Evolutionary conservation across 2,797 vertebrate genomes (phyloP).

Genomic region (Anguilla anguilla): DNA sequence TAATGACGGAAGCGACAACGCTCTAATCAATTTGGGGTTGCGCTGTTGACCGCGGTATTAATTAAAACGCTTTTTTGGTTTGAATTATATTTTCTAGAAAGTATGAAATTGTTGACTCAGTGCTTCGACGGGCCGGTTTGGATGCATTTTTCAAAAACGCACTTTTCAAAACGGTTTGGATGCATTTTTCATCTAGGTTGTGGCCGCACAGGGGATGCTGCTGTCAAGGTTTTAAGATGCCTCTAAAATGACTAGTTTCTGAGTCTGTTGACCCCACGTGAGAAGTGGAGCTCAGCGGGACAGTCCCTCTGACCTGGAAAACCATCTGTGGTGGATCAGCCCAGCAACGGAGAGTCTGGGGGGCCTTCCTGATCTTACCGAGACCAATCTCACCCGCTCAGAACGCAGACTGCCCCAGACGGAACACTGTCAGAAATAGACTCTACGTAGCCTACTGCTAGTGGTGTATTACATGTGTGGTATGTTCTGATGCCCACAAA

Average conservation of each 20-base stretch:
- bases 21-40: background rate
- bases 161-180: too few relatives aligned
- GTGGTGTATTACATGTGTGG: background rate
- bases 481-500: background rate
- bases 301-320: background rate
- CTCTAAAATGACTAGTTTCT: background rate
- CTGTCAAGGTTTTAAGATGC: too few relatives aligned
- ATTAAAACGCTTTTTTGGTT: background rate
- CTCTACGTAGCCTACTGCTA: background rate
- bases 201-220: too few relatives aligned
- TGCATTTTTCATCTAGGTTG: too few relatives aligned
- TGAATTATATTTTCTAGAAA: background rate
- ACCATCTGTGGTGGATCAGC: background rate
- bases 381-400: too few relatives aligned
- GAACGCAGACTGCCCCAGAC: background rate
- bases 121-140: background rate
- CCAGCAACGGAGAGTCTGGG: background rate
- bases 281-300: too few relatives aligned
- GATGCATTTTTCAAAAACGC: too few relatives aligned
- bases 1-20: background rate
- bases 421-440: background rate
- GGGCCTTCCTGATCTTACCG: background rate
- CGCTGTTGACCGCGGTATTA: background rate
- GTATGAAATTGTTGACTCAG: background rate
- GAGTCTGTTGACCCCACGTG: background rate